A percentile compares a stretch with the other conserved stretches of the same genome.
Conservation (phyloP, 92 coral and sea anemone species). For the Porites divaricata region DNA sequence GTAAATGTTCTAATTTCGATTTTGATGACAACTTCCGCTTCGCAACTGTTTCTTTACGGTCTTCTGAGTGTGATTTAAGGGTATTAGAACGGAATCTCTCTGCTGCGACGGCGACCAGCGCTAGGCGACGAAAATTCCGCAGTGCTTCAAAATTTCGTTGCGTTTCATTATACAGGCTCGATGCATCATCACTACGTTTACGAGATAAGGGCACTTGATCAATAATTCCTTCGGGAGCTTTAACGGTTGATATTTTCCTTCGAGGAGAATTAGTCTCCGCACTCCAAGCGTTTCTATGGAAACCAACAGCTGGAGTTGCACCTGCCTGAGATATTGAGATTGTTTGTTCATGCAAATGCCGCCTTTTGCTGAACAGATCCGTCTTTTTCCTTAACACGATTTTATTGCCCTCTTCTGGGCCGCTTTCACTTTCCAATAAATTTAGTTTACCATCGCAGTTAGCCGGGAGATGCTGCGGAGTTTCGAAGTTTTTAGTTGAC, state of each 20-base stretch:
- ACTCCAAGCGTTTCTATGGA: conserved; percentile 29
- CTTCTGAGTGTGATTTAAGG: background rate
- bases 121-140: conserved; percentile 4
- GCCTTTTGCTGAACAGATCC: background rate
- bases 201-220: background rate
- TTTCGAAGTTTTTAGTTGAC: background rate
- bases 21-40: conserved; percentile 18
- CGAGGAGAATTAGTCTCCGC: background rate
- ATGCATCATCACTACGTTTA: background rate
- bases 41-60: background rate
- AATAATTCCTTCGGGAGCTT: conserved; percentile 2
- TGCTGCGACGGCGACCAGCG: conserved; percentile 11
- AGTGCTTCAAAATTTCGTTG: background rate
- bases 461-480: background rate
- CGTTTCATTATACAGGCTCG: background rate
- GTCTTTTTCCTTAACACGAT: background rate
- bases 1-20: conserved; percentile 40
- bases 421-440: background rate
- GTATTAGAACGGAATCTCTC: background rate
- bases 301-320: background rate
- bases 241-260: conserved; percentile 17
- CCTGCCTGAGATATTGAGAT: background rate
- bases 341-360: conserved; percentile 17
- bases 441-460: background rate
- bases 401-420: background rate